Base-by-base conservation (phyloP, 2,888 invertebrate species). In the Thymelicus lineola region DNA sequence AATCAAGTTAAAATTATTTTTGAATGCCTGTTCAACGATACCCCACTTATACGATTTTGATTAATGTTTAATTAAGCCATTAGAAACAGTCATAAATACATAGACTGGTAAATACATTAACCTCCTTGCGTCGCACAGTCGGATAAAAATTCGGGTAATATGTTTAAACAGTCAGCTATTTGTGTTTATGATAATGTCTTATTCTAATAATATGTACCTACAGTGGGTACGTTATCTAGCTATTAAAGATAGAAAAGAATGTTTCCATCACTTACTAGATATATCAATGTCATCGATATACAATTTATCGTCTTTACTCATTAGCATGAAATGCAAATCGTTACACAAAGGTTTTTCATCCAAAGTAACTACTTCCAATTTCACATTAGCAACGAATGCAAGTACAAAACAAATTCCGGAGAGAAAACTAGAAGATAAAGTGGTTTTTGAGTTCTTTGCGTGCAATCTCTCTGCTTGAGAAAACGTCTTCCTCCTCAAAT, bases 251-350 rank as follows among this genome's bases (percentile, higher is more conserved):
- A 28, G 5, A 5, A 3, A 28, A 28, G 28, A 28, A 28, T 28
- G 28, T 71, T 63, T 59, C 20, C 46, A 66, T 36, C 55, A 90
- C 91, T 89, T 73, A 93, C 93, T 84, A 0, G 88, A 85, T 4
- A 83, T 79, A 74, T 93, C 91, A 60, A 93, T 87, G 72, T 93
- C 91, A 53, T 93, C 91, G 2, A 92, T 85, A 58, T 91, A 93
- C 3, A 93, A 77, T 36, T 89, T 89, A 64, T 93, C 89, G 10
- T 86, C 84, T 61, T 85, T 86, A 71, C 92, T 93, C 85, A 92
- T 78, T 62, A 93, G 72, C 82, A 93, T 84, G 36, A 87, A 84
- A 71, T 93, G 93, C 66, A 93, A 77, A 71, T 93, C 93, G 68
- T 88, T 81, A 0, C 80, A 72, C 28, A 93, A 66, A 0, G 91